Conservation (phyloP, 2,888 invertebrate genomes). For the Agrotis ipsilon region DNA sequence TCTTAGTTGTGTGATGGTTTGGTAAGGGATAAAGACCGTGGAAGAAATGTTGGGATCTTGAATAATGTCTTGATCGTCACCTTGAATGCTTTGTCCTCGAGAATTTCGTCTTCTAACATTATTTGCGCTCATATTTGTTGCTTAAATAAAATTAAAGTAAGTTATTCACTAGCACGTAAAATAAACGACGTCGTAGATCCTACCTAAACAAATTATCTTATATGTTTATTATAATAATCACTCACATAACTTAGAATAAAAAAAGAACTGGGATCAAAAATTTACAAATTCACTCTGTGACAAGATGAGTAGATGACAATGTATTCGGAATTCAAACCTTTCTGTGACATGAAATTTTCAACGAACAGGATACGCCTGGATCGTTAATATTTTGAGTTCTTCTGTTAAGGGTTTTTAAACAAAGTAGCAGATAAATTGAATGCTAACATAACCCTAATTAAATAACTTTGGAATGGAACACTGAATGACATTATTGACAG, state of each 20-base stretch:
- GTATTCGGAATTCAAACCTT: conserved; percentile 55
- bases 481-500: neutral
- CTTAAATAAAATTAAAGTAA: conserved; percentile 53
- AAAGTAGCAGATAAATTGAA: conserved; percentile 38
- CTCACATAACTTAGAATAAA: conserved; percentile 52
- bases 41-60: conserved; percentile 86
- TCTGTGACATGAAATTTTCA: conserved; percentile 24
- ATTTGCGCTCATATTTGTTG: conserved; percentile 74
- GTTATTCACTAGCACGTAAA: conserved; percentile 34
- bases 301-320: conserved; percentile 26
- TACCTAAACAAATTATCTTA: conserved; percentile 29
- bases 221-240: conserved; percentile 39
- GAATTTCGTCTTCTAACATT: conserved; percentile 69
- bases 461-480: neutral
- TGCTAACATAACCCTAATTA: conserved; percentile 27
- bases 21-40: conserved; percentile 73
- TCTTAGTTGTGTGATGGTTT: conserved; percentile 76
- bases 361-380: neutral
- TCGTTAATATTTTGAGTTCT: neutral
- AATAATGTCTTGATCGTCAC: conserved; percentile 74
- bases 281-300: conserved; percentile 36
- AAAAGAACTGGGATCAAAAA: conserved; percentile 41
- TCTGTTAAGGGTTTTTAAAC: conserved; percentile 8
- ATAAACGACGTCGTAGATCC: conserved; percentile 20
- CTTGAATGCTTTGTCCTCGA: conserved; percentile 71